Base-by-base conservation (phyloP, 1,140 invertebrate species). In the Lepidurus arcticus region DNA sequence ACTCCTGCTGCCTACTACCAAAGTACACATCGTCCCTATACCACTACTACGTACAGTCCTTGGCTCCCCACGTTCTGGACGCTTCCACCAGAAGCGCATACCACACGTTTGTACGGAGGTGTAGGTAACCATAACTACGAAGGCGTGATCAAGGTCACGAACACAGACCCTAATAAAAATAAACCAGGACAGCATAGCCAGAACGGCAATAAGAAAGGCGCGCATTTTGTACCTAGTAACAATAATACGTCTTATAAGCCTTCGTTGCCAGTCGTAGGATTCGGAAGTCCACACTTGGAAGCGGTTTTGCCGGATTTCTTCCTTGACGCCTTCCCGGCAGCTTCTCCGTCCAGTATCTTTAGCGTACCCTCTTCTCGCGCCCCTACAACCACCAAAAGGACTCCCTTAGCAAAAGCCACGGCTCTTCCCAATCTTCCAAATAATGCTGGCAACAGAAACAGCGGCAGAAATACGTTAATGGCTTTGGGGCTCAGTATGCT, bases 91-190 rank as follows among this genome's bases (percentile, higher is more conserved):
- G 34, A 78, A 16, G n/a, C 47, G 8, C 42, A 16, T 16, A 43
- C 77, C 13, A 44, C 74, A 11, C 44, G 73, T 34, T 26, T 74
- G 74, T 78, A 78, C 73, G 78, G 78, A 42, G 78, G 78, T 16
- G 78, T 78, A 1, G 78, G 78, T 11, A 78, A 78, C 75, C 78
- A 42, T 34, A 42, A 43, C 7, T 47, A 75, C 13, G 42, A 74
- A 16, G 78, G 78, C 11, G 44, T 78, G 13, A n/a, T 21, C 13
- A 45, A 45, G 8, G 45, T 65, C 9, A 45, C 53, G 21, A 47
- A 47, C 11, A 76, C 44, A 76, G 34, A 24, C 10, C 42, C 34
- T 47, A 24, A 47, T 1, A 47, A 45, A 16, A 47, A 24, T 7
- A 76, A 76, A 21, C 75, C 75, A 26, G 26, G 11, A n/a, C 42